Conservation (phyloP, 35 echinoderm and acorn worm genomes). For the Antedon bifida region DNA sequence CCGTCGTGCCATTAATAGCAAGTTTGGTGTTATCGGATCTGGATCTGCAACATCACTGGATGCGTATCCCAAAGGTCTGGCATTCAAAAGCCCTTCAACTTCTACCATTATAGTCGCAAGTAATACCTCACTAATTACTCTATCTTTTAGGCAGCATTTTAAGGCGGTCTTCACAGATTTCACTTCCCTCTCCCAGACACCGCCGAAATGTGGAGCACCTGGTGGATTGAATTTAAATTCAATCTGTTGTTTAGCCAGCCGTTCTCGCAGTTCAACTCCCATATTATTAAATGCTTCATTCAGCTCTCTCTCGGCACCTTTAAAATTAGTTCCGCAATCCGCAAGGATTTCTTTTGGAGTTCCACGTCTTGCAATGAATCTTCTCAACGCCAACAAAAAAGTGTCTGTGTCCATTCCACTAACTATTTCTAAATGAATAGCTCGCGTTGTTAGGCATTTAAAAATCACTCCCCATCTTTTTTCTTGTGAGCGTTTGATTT, state of each 20-base stretch:
- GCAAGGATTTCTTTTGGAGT: constrained; percentile 6
- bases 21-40: constrained; percentile 6
- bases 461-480: constrained; percentile 43
- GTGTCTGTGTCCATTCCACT: constrained; percentile 2
- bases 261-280: constrained; percentile 4
- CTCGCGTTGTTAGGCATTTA: constrained; percentile 31
- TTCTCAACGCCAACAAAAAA: constrained; percentile 4
- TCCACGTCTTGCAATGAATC: constrained; percentile 7
- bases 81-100: not conserved
- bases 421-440: constrained; percentile 15
- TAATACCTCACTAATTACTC: not conserved
- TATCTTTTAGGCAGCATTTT: not conserved
- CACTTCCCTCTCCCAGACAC: constrained; percentile 6
- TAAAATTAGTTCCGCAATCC: constrained; percentile 28
- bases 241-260: constrained; percentile 10
- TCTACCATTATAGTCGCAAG: not conserved
- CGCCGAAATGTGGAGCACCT: constrained; percentile 16
- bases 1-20: constrained; percentile 1
- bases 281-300: not conserved
- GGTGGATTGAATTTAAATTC: constrained; percentile 17
- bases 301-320: constrained; percentile 15
- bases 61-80: not conserved
- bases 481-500: constrained; percentile 10
- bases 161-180: constrained; percentile 1
- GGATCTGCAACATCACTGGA: constrained; percentile 5